These are phyloP conservation scores for Tauraco erythrolophus DNA, from an alignment of 2,113 vertebrate genomes.

Conservation along the genomic window DNA sequence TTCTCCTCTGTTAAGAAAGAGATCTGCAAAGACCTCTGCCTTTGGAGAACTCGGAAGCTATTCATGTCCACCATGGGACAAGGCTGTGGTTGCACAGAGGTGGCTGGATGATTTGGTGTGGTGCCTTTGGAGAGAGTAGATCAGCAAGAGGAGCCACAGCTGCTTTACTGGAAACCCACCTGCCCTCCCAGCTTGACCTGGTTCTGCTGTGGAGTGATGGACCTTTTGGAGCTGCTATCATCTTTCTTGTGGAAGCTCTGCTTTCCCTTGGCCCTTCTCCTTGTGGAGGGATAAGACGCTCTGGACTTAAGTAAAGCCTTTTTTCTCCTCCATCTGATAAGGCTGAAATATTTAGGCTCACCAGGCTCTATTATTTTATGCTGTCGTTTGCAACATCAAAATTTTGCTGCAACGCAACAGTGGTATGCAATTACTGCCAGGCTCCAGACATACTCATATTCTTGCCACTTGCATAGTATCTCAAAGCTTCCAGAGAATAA, in stretches of 20 bases:
- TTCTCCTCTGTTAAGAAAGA: background rate
- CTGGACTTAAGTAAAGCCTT: background rate
- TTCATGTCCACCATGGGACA: fast-evolving
- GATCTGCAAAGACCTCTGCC: background rate
- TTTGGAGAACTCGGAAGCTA: background rate
- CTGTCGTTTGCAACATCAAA: fast-evolving
- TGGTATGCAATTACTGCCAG: background rate
- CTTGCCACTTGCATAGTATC: background rate
- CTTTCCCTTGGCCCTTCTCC: background rate
- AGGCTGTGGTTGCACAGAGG: background rate
- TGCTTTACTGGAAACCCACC: background rate
- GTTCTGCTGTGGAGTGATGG: background rate
- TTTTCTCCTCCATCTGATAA: background rate
- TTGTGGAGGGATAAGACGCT: background rate
- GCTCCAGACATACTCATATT: background rate
- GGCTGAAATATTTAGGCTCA: background rate
- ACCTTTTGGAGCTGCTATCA: background rate
- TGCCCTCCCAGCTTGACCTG: background rate
- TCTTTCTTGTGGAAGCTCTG: background rate
- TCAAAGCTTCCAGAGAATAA: background rate
- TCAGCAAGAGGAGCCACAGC: background rate
- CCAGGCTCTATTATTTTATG: background rate
- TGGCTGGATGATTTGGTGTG: background rate
- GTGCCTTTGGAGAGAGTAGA: background rate
- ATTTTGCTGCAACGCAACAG: background rate